A percentile compares a stretch with the other conserved stretches of the same genome.
These are phyloP conservation scores for Amblyteles armatorius DNA, from an alignment of 2,888 invertebrate species.

Conservation along the genomic window DNA sequence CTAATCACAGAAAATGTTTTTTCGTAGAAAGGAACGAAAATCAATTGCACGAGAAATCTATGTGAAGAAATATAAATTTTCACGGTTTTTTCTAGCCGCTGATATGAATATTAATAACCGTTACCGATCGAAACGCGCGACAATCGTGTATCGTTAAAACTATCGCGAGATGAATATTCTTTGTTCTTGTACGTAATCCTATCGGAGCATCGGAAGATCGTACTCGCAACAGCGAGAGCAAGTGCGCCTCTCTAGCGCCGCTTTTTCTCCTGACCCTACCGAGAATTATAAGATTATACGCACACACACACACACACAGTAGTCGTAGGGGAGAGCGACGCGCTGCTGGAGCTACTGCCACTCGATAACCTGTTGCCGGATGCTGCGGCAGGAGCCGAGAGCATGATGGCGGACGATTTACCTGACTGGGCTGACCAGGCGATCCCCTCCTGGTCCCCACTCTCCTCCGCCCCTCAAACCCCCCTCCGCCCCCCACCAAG, in stretches of 20 bases:
- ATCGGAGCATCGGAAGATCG: neutral
- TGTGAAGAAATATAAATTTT: no score
- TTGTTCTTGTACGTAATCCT: neutral
- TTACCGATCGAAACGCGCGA: neutral
- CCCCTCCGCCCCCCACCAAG: conserved; percentile 4
- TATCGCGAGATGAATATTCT: neutral
- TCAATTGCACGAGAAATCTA: neutral
- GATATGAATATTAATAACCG: neutral
- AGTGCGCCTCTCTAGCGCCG: conserved; percentile 21
- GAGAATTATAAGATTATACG: conserved; percentile 43
- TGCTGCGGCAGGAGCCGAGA: conserved; percentile 71
- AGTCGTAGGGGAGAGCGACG: neutral
- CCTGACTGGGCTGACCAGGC: conserved; percentile 72
- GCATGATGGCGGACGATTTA: conserved; percentile 76
- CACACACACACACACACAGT: conserved; percentile 16
- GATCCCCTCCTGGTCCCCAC: conserved; percentile 22
- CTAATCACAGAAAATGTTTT: neutral
- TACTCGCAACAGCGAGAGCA: conserved; percentile 8
- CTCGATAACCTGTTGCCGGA: conserved; percentile 74
- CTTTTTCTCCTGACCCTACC: conserved; percentile 18
- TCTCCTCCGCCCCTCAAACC: neutral
- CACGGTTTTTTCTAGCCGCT: neutral
- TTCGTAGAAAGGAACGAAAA: no score
- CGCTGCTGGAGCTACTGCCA: conserved; percentile 10
- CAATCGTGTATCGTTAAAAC: neutral